Evolutionary conservation across 1,140 invertebrate genomes (phyloP).

Genomic region (Drosophila truncata): DNA sequence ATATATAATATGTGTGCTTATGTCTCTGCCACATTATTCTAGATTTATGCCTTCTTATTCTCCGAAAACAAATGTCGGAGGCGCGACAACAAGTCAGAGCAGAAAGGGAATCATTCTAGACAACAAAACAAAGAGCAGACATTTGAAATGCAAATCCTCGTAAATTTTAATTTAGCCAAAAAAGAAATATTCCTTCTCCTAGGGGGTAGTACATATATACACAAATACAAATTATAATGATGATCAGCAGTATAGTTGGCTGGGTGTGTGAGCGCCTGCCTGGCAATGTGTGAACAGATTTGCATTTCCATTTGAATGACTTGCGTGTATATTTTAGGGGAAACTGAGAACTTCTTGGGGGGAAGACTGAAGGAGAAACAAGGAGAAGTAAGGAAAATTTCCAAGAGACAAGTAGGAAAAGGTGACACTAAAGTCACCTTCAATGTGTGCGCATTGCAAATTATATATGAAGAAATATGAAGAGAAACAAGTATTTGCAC

Average conservation of each 20-base stretch:
- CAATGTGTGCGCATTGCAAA: slow-evolving; percentile 47
- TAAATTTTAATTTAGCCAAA: slow-evolving; percentile 77
- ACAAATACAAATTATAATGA: slow-evolving; percentile 64
- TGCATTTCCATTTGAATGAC: slow-evolving; percentile 70
- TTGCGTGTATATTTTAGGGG: slow-evolving; percentile 24
- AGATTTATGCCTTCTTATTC: slow-evolving; percentile 75
- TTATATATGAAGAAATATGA: slow-evolving; percentile 33
- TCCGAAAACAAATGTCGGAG: slow-evolving; percentile 65
- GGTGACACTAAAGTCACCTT: slow-evolving; percentile 62
- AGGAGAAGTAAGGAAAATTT: neutral
- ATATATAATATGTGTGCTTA: slow-evolving; percentile 22
- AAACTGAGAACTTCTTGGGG: neutral
- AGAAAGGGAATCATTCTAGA: slow-evolving; percentile 1
- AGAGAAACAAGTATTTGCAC: slow-evolving; percentile 10
- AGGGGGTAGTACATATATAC: slow-evolving; percentile 30
- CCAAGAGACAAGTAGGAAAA: slow-evolving; percentile 14
- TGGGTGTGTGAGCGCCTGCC: slow-evolving; percentile 32
- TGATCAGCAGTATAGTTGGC: slow-evolving; percentile 70
- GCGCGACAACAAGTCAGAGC: slow-evolving; percentile 37
- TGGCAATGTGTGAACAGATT: slow-evolving; percentile 70
- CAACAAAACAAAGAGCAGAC: slow-evolving; percentile 30
- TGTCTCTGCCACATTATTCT: slow-evolving; percentile 63
- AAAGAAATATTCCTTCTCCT: slow-evolving; percentile 34
- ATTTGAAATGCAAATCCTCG: slow-evolving; percentile 78
- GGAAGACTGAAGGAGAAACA: too few relatives aligned